Base-by-base conservation (phyloP, 1,140 invertebrate genomes). In the Drosophila ironensis region DNA sequence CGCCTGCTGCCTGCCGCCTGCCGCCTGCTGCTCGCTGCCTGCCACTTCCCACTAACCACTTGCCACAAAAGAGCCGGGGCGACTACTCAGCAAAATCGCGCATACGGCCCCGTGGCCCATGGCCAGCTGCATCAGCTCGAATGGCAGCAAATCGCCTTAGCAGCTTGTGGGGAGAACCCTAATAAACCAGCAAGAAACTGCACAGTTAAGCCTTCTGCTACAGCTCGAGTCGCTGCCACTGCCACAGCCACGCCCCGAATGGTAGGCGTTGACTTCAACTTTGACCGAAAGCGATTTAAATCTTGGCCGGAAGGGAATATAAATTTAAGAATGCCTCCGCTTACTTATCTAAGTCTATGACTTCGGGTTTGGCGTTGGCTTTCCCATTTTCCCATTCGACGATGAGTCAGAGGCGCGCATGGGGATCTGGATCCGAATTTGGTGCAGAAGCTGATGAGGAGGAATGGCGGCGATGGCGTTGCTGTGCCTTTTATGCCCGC, bases 161-260 rank as follows among this genome's bases (percentile, higher is more conserved):
- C 73, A 78, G 78, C 51, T 78, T 24, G 46, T 45, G 48, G 66
- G 64, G 70, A 33, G 78, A 78, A 72, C 78, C 73, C 69, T 78
- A 82, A 82, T 82, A 82, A 82, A 82, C 78, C 76, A 78, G 78
- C 50, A 69, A 52, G 59, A 46, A 77, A 82, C 59, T 82, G 73
- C 78, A 70, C 72, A 78, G 78, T 78, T 84, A 82, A 82, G 78
- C 60, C 69, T 59, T 64, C 60, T 72, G 59, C 59, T 54, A 5
- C 27, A 28, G 28, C 25, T 28, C n/a, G n/a, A 41, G 41, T 33
- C 38, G n/a, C 46, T 47, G 22, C 30, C 16, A 25, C 4, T 28
- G 33, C 35, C 41, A 60, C 45, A 41, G 44, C 50, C 17, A 20
- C 20, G 38, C 35, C 24, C 14, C 16, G 1, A 22, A 20, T n/a